Percentiles rank a stretch among this genome's conserved stretches.
These are phyloP conservation scores for Acrobasis repandana DNA, from an alignment of 2,888 invertebrate genomes.

Conservation along the genomic window DNA sequence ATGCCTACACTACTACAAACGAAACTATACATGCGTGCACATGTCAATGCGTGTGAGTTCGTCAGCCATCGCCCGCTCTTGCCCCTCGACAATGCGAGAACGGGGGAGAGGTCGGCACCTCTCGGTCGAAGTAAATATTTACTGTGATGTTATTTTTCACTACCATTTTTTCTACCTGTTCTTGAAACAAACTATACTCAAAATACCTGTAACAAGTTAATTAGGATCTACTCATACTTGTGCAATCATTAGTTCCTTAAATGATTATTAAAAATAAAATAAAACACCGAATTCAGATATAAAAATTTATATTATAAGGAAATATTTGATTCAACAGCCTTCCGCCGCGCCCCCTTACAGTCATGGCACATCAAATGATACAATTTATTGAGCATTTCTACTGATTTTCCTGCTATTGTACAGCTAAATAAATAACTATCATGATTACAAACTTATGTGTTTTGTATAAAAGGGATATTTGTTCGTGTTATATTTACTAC, in stretches of 20 bases:
- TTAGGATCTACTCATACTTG: no score
- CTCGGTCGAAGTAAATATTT: no score
- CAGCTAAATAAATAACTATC: conserved; percentile 3
- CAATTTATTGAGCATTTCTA: conserved; percentile 3
- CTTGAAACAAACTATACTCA: no score
- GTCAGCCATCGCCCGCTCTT: no score
- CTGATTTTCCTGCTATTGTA: background rate
- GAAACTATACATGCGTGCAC: no score
- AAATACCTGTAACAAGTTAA: no score
- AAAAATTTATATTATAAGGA: conserved; percentile 83
- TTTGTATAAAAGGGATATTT: background rate
- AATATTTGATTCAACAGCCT: conserved; percentile 80
- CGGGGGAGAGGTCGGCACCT: no score
- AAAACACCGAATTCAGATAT: conserved; percentile 73
- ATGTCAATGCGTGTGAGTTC: no score
- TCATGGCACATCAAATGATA: conserved; percentile 63
- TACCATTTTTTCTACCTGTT: no score
- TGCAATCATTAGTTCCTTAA: background rate
- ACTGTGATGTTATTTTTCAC: no score
- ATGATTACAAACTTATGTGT: conserved; percentile 3
- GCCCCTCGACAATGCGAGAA: no score
- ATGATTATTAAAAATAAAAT: conserved; percentile 36
- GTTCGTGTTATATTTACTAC: background rate
- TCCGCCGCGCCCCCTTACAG: conserved; percentile 52
- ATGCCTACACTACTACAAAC: no score